Base-by-base conservation (phyloP, 2,797 vertebrate genomes). In the Sebastes variabilis region DNA sequence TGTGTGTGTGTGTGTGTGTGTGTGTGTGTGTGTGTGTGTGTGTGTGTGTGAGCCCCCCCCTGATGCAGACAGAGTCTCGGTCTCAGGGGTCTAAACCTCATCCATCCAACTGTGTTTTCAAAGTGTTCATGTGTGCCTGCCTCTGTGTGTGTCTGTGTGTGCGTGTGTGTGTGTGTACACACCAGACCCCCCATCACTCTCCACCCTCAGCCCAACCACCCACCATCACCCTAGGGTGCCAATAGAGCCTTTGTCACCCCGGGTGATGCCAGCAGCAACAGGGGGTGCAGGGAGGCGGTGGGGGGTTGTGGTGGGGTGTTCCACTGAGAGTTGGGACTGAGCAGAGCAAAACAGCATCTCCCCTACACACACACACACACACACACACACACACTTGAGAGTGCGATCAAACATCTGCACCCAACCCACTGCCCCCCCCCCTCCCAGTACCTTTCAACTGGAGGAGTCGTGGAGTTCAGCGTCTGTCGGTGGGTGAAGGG, bases 221-320 rank as follows among this genome's bases (percentile, higher is more conserved):
- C 66, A 79, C 80, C 66, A 29, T 77, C 84, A 83, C 89, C 82
- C 78, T 30, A 24, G 77, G 84, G 77, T 90, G 91, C 91, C 90
- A 88, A 71, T 79, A 88, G 92, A 93, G 90, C 75, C 84, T 83
- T 32, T 77, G 83, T 90, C 88, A 89, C 89, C 81, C 83, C 32
- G 29, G 92, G 93, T 93, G 93, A 92, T 87, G 92, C 93, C 93
- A 90, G 82, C 87, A 93, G 92, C 91, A 72, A 90, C 62, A 18
- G 59, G 69, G 20, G 54, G 46, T 55, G 79, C 8, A 32, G 85
- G 69, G 67, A 60, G 61, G 77, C 29, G 5, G 22, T 52, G 8
- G 22, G 2, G 36, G 4, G 12, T 38, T 13, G 12, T 38, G 59
- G 46, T 25, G 64, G 46, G 20, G 6, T 24, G 13, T 66, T 83